Evolutionary conservation across 2,797 vertebrate genomes (phyloP), one percentile per base, ranked within the genome.

Genomic region (Phyllotis vaccarum): DNA sequence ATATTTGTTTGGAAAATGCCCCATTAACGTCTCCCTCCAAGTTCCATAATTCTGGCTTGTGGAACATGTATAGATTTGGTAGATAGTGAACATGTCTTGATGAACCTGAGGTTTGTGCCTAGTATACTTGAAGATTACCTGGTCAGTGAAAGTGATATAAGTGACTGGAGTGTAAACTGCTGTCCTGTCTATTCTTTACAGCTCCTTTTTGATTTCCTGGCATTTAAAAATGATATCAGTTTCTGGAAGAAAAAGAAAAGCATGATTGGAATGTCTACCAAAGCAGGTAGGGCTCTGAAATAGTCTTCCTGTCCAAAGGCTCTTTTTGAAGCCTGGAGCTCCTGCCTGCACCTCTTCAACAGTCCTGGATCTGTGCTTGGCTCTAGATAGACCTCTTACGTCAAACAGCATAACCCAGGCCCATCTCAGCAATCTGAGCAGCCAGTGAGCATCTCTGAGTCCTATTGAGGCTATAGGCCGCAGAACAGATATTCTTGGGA

Each of bases 181-280:
- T 40, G 34, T 0, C 54, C 0, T 91, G 56, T 66, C 54, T 97
- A 34, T 2, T 83, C 22, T 98, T 97, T 97, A 5, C 98, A 99
- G 99, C 99, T 99, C 89, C 99, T 99, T 5, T 99, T 99, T 98
- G 99, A 99, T 97, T 99, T 99, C 92, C 98, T 99, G 98, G 99
- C 99, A 37, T 99, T 99, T 97, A 99, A 99, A 98, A 99, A 99
- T 81, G 99, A 99, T 95, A 98, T 99, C 97, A 99, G 98, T 95
- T 99, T 99, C 56, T 99, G 99, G 99, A 99, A 98, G 97, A 99
- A 99, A 92, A 99, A 99, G 98, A 99, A 99, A 87, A 99, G 98
- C 98, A 99, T 99, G 99, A 99, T 96, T 29, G 99, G 99, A 66
- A 99, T 99, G 99, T 99, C 99, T 89, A 99, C 99, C 94, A 99